A percentile compares a stretch with the other conserved stretches of the same genome.
Evolutionary conservation across 2,888 invertebrate genomes (phyloP).

Genomic region (Archips xylosteana): DNA sequence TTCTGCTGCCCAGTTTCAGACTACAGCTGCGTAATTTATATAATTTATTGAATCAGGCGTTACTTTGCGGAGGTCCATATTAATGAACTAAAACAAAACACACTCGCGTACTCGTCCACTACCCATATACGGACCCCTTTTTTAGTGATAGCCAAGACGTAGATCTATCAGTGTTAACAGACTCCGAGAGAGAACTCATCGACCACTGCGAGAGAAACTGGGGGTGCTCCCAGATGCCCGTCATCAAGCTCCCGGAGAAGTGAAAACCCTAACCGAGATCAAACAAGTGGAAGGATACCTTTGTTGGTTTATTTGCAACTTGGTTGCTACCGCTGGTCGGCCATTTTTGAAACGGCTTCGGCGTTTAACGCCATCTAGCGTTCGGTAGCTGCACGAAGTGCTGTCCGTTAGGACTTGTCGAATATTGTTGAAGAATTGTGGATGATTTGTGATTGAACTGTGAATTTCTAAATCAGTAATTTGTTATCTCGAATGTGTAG

Average conservation of each 20-base stretch:
- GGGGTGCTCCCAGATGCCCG: conserved; percentile 87
- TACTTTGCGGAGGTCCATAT: no score
- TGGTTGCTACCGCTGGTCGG: conserved; percentile 43
- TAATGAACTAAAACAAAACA: no score
- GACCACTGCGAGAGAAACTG: conserved; percentile 89
- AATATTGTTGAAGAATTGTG: conserved; percentile 20
- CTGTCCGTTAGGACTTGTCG: conserved; percentile 25
- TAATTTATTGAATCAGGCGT: no score
- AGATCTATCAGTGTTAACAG: conserved; percentile 82
- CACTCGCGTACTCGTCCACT: conserved; percentile 84
- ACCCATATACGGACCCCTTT: conserved; percentile 79
- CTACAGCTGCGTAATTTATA: conserved; percentile 85
- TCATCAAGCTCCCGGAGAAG: conserved; percentile 88
- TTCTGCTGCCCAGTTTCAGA: conserved; percentile 74
- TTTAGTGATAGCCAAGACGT: conserved; percentile 75
- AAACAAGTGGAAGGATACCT: conserved; percentile 49
- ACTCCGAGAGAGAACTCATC: conserved; percentile 86
- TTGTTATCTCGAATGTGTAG: conserved; percentile 26
- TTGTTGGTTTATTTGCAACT: conserved; percentile 34
- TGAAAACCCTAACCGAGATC: conserved; percentile 63
- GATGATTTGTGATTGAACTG: conserved; percentile 18
- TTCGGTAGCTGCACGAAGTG: conserved; percentile 49
- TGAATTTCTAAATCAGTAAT: conserved; percentile 16
- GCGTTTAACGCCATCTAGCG: conserved; percentile 71
- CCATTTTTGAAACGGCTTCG: conserved; percentile 53